A percentile compares a stretch with the other conserved stretches of the same genome.
phyloP scores from a whole-genome alignment of 2,113 vertebrate genomes.

The Pelmatolapia mariae region DNA sequence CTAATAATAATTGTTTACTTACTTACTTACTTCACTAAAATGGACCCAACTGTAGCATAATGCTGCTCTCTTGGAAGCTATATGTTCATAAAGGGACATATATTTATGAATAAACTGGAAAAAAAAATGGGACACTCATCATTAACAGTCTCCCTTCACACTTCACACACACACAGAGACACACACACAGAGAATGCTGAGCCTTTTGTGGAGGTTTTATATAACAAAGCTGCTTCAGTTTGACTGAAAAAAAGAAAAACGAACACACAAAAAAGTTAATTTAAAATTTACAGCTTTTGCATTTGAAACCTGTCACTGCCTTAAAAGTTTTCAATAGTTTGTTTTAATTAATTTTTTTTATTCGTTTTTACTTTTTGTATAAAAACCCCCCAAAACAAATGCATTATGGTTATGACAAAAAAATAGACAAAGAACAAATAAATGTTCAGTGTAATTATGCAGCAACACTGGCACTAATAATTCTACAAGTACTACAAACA shows the following conservation, averaged over 20 bases:
- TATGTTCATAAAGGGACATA: constrained; percentile 31
- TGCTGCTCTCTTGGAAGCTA: constrained; percentile 41
- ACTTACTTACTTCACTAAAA: constrained; percentile 63
- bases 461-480: neutral
- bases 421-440: neutral
- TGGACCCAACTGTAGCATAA: constrained; percentile 48
- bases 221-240: neutral
- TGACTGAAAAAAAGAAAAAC: neutral
- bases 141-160: constrained; percentile 12
- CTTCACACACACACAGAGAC: neutral
- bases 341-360: neutral
- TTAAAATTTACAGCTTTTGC: neutral
- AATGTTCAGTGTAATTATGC: neutral
- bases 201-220: neutral
- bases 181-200: neutral
- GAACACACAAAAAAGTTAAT: neutral
- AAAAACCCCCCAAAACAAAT: accelerated
- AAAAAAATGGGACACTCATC: neutral
- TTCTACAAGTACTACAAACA: neutral
- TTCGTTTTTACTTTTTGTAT: neutral
- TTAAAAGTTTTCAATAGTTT: neutral
- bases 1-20: constrained; percentile 74
- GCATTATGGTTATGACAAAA: neutral
- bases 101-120: constrained; percentile 5
- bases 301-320: neutral